Conservation (phyloP, 2,888 invertebrate genomes). For the Agapostemon virescens region DNA sequence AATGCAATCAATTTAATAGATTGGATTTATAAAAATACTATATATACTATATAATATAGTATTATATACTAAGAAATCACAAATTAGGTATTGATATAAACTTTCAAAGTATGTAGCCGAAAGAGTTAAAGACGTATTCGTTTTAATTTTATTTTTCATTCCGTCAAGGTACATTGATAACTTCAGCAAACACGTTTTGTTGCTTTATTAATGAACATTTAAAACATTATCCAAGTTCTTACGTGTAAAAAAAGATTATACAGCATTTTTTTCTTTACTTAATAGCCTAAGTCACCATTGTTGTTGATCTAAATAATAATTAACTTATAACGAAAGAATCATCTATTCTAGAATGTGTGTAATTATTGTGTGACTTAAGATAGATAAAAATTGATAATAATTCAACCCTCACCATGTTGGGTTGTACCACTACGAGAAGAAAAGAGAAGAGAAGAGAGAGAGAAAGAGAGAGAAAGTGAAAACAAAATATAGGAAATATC, state of each 20-base stretch:
- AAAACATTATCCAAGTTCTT: slow-evolving; percentile 74
- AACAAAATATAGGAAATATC: slow-evolving; percentile 35
- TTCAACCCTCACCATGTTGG: slow-evolving; percentile 39
- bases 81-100: slow-evolving; percentile 28
- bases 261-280: slow-evolving; percentile 59
- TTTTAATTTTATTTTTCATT: slow-evolving; percentile 61
- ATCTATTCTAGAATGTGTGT: slow-evolving; percentile 62
- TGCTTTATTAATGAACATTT: slow-evolving; percentile 75
- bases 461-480: not conserved
- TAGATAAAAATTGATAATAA: slow-evolving; percentile 44
- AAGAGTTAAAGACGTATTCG: slow-evolving; percentile 43
- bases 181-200: slow-evolving; percentile 68
- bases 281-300: slow-evolving; percentile 65
- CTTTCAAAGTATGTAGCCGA: slow-evolving; percentile 37
- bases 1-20: slow-evolving; percentile 15
- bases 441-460: not conserved
- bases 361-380: slow-evolving; percentile 57
- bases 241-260: slow-evolving; percentile 75
- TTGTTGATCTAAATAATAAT: slow-evolving; percentile 61
- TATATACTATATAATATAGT: slow-evolving; percentile 18
- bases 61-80: slow-evolving; percentile 19
- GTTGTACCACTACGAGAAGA: slow-evolving; percentile 38
- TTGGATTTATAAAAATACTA: not conserved
- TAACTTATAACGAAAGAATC: slow-evolving; percentile 62
- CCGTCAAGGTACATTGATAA: slow-evolving; percentile 70